Evolutionary conservation across 2,888 invertebrate genomes (phyloP).

Genomic region (Cryptops parisi): DNA sequence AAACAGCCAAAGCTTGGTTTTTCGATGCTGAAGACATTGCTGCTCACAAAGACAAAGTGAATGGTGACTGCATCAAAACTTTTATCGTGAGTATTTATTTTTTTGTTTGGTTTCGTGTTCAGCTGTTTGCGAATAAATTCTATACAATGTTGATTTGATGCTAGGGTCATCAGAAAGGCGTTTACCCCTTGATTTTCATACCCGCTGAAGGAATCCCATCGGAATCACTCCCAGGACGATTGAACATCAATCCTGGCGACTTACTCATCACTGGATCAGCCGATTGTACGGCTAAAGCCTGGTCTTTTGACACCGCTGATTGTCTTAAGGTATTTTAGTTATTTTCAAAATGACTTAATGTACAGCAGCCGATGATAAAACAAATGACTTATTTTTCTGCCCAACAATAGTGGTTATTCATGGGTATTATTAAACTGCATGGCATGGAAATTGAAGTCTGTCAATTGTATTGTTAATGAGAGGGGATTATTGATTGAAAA

Average conservation of each 20-base stretch:
- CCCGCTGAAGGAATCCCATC: conserved; percentile 27
- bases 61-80: conserved; percentile 21
- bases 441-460: not conserved
- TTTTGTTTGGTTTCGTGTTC: no score
- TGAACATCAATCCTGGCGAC: conserved; percentile 25
- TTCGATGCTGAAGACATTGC: conserved; percentile 34
- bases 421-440: no score
- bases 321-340: conserved; percentile 22
- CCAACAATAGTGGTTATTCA: no score
- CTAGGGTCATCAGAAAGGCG: conserved; percentile 36
- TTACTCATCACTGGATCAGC: conserved; percentile 36
- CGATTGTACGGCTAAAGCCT: conserved; percentile 35
- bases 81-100: conserved; percentile 20
- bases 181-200: conserved; percentile 37
- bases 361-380: not conserved
- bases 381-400: not conserved
- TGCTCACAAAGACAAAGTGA: no score
- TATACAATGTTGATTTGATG: conserved; percentile 19
- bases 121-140: conserved; percentile 4
- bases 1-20: conserved; percentile 34
- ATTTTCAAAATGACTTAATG: no score
- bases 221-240: conserved; percentile 25
- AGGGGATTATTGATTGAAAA: no score
- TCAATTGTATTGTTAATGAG: no score
- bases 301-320: conserved; percentile 37